Base-by-base conservation (phyloP, 35 echinoderm and acorn worm species). In the Nesometra sesokonis region DNA sequence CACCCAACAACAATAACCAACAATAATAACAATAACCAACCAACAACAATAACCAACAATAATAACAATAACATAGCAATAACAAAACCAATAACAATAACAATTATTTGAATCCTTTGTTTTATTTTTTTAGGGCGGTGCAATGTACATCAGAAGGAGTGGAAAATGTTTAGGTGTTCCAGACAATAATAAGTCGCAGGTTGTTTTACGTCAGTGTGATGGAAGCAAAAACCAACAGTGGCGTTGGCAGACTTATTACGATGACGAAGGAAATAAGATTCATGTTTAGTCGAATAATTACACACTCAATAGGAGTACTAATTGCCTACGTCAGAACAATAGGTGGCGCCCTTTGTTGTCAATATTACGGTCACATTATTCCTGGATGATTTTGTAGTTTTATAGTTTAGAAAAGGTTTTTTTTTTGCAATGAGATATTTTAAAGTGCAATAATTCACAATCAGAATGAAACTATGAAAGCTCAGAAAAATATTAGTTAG, bases 171-270 rank as follows among this genome's bases (percentile, higher is more conserved):
- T 85, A 40, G 38, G 31, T 31, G 23, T 85, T 13, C 32, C 35
- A 85, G 37, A 17, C n/a, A 32, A 85, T 32, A 8, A 36, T 32
- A 11, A 32, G 32, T 47, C n/a, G n/a, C n/a, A n/a, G n/a, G 83
- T 85, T 1, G 57, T 47, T 39, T 29, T 85, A 11, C 35, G 31
- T 32, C 5, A 17, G 0, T 85, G 83, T n/a, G 31, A 85, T 47
- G 83, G 83, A 5, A 27, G 40, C 4, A 30, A 46, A 85, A 85
- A 36, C n/a, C 83, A 85, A 43, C 35, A 43, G 11, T 85, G 83
- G 83, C 35, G 39, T 40, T 85, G 83, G 83, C 15, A 37, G 23
- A 30, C 13, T 19, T 85, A 85, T 43, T 46, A 29, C 77, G 77
- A 33, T 23, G 77, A 79, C 21, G 29, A 79, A 79, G 32, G 32